These are phyloP conservation scores for Podilymbus podiceps DNA, from an alignment of 2,113 vertebrate genomes.

Conservation along the genomic window DNA sequence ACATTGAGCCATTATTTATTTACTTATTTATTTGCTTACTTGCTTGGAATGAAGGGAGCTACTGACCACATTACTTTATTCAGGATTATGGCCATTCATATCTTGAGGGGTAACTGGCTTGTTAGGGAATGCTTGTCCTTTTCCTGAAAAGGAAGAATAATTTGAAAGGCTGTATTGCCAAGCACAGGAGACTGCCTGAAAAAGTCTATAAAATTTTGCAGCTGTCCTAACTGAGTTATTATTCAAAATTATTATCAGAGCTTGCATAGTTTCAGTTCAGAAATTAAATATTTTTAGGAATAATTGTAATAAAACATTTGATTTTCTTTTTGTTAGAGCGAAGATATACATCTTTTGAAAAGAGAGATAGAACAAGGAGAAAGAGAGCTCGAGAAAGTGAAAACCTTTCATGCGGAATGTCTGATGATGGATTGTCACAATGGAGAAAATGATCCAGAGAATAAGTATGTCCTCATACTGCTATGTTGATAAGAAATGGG, in stretches of 20 bases:
- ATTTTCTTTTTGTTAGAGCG: conserved; percentile 68
- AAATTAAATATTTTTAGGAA: background rate
- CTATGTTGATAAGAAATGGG: background rate
- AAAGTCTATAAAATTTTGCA: background rate
- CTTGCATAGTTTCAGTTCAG: background rate
- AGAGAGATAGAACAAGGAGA: conserved; percentile 76
- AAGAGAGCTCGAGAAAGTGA: conserved; percentile 71
- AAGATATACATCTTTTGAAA: conserved; percentile 76
- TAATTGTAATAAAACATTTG: background rate
- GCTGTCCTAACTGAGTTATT: background rate
- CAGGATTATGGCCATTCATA: background rate
- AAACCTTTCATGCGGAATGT: conserved; percentile 65
- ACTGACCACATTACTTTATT: background rate
- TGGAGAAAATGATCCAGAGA: conserved; percentile 20
- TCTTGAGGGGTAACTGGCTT: background rate
- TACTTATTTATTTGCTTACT: background rate
- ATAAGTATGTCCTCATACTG: conserved; percentile 46
- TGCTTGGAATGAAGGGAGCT: background rate
- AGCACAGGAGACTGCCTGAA: background rate
- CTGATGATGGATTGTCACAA: conserved; percentile 73
- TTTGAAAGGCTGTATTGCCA: background rate
- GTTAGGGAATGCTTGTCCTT: background rate
- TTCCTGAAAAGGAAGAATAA: background rate
- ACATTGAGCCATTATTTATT: background rate
- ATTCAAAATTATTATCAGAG: background rate